These are phyloP conservation scores for Platycheirus albimanus DNA, from an alignment of 2,888 invertebrate species.

Conservation along the genomic window DNA sequence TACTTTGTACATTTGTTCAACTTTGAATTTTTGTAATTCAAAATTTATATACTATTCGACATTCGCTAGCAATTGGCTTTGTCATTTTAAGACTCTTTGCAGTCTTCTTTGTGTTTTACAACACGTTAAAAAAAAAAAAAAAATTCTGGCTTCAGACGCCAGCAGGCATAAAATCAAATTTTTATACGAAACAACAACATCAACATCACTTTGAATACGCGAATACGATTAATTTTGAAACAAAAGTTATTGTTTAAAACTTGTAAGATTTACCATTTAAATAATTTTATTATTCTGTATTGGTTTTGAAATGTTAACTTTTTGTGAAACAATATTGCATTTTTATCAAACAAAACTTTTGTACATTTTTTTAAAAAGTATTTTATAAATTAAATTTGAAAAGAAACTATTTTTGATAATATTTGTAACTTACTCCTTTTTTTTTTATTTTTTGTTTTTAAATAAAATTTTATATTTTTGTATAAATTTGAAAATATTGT, in stretches of 20 bases:
- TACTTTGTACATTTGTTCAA: constrained; percentile 1
- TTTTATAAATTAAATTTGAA: too few relatives aligned
- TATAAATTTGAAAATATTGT: not conserved
- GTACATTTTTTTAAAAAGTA: too few relatives aligned
- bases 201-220: constrained; percentile 60
- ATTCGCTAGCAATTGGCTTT: constrained; percentile 67
- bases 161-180: constrained; percentile 33
- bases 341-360: too few relatives aligned
- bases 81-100: constrained; percentile 36
- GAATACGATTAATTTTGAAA: constrained; percentile 39
- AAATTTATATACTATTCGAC: constrained; percentile 14
- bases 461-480: constrained; percentile 42
- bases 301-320: not conserved
- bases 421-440: not conserved
- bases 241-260: not conserved
- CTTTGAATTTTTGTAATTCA: not conserved
- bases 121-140: not conserved
- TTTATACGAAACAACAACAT: constrained; percentile 17
- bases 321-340: not conserved
- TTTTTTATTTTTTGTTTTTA: not conserved
- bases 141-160: constrained; percentile 55
- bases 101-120: constrained; percentile 15
- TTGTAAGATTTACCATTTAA: not conserved
- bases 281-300: not conserved
- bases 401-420: not conserved